Percentiles rank a stretch among this genome's conserved stretches.
Evolutionary conservation across 2,113 vertebrate species (phyloP).

Genomic region (Melanotaenia duboulayi): DNA sequence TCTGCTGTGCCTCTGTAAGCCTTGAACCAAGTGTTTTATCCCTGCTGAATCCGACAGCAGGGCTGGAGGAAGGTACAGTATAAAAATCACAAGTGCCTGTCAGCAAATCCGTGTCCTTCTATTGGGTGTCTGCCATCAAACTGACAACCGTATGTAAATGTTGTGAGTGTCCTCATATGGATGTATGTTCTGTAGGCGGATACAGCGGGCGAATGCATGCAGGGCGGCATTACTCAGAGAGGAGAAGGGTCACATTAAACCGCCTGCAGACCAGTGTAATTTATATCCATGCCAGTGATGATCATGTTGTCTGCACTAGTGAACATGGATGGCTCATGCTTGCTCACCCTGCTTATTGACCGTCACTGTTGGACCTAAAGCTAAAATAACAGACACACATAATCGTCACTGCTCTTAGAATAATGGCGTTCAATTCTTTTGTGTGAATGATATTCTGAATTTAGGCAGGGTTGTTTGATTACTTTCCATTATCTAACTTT

Average conservation of each 20-base stretch:
- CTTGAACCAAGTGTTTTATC: slow-evolving; percentile 54
- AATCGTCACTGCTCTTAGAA: slow-evolving; percentile 27
- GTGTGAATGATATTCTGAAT: slow-evolving; percentile 41
- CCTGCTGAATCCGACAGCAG: slow-evolving; percentile 63
- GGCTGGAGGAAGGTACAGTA: slow-evolving; percentile 76
- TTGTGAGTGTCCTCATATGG: slow-evolving; percentile 59
- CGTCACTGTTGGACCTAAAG: slow-evolving; percentile 46
- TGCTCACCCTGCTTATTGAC: slow-evolving; percentile 51
- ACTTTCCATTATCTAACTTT: slow-evolving; percentile 38
- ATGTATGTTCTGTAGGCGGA: slow-evolving; percentile 51
- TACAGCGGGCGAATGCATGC: slow-evolving; percentile 67
- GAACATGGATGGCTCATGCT: slow-evolving; percentile 57
- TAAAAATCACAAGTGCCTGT: slow-evolving; percentile 73
- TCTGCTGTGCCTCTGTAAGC: slow-evolving; percentile 59
- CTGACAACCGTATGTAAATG: slow-evolving; percentile 56
- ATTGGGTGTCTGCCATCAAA: slow-evolving; percentile 63
- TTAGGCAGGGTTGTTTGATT: slow-evolving; percentile 57
- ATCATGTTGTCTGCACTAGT: slow-evolving; percentile 48
- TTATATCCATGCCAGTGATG: slow-evolving; percentile 49
- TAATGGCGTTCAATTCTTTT: slow-evolving; percentile 44
- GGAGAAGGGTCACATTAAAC: slow-evolving; percentile 69
- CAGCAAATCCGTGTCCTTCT: slow-evolving; percentile 66
- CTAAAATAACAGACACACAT: slow-evolving; percentile 28
- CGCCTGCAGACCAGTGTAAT: slow-evolving; percentile 29
- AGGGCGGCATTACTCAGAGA: slow-evolving; percentile 59